Evolutionary conservation across 2,113 vertebrate genomes (phyloP).

Genomic region (Fulica atra): DNA sequence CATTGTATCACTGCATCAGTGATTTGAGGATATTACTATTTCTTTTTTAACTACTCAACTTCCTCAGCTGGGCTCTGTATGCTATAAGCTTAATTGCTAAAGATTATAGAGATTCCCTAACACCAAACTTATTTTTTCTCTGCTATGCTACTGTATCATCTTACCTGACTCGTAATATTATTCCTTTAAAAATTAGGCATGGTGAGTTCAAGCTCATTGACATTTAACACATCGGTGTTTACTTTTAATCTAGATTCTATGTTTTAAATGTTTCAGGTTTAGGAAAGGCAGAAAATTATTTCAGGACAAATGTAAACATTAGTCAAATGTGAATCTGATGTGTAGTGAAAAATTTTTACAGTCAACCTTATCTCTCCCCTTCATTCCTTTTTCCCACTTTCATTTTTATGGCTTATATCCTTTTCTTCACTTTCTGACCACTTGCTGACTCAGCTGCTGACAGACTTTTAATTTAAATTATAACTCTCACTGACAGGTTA

Average conservation of each 20-base stretch:
- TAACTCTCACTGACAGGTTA: not conserved
- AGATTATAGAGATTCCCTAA: not conserved
- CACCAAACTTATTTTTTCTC: not conserved
- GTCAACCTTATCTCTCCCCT: not conserved
- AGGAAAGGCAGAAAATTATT: not conserved
- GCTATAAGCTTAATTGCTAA: not conserved
- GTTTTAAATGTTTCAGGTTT: not conserved
- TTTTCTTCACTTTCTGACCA: not conserved
- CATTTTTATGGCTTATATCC: not conserved
- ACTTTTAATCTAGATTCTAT: not conserved
- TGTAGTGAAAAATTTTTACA: not conserved
- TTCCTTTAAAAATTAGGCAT: not conserved
- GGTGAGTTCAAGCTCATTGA: not conserved
- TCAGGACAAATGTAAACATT: not conserved
- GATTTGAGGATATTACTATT: constrained; percentile 9
- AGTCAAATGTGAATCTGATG: not conserved
- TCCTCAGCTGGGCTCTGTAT: not conserved
- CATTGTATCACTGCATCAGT: not conserved
- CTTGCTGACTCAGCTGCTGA: not conserved
- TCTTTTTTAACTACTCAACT: not conserved
- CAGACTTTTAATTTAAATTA: not conserved
- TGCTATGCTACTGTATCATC: not conserved
- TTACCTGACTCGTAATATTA: not conserved
- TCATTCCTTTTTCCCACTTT: not conserved
- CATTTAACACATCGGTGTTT: not conserved